These are phyloP conservation scores for Athene cunicularia DNA, from an alignment of 2,113 vertebrate species.

Conservation along the genomic window DNA sequence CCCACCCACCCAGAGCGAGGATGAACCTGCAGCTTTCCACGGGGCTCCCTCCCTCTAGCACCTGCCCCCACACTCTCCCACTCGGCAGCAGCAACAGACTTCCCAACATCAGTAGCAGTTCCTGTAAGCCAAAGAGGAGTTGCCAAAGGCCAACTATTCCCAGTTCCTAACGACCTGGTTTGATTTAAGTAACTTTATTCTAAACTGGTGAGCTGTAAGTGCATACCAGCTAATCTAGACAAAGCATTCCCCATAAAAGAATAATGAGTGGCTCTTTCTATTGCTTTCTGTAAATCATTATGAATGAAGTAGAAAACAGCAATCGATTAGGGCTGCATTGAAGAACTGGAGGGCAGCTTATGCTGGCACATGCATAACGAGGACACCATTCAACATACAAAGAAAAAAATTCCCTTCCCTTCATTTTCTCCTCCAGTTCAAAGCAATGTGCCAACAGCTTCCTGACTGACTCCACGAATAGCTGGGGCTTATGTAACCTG, in stretches of 20 bases:
- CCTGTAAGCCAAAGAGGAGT: background rate
- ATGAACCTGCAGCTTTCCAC: accelerated
- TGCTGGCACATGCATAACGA: background rate
- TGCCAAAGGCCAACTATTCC: background rate
- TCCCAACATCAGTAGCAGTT: background rate
- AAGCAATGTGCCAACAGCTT: background rate
- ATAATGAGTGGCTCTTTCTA: background rate
- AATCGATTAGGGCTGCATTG: background rate
- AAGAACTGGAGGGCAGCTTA: background rate
- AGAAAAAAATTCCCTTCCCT: background rate
- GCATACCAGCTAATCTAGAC: background rate
- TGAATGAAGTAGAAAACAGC: background rate
- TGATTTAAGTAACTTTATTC: background rate
- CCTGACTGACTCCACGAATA: background rate
- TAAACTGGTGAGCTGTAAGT: background rate
- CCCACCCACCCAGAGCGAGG: background rate
- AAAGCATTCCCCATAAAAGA: background rate
- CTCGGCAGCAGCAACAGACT: background rate
- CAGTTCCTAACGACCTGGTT: background rate
- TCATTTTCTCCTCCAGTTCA: background rate
- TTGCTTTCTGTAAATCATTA: background rate
- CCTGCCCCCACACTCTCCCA: background rate
- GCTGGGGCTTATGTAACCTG: background rate
- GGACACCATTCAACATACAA: accelerated
- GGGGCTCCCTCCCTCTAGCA: background rate